phyloP scores from a whole-genome alignment of 1,140 invertebrate species.

The Zaprionus lachaisei region DNA sequence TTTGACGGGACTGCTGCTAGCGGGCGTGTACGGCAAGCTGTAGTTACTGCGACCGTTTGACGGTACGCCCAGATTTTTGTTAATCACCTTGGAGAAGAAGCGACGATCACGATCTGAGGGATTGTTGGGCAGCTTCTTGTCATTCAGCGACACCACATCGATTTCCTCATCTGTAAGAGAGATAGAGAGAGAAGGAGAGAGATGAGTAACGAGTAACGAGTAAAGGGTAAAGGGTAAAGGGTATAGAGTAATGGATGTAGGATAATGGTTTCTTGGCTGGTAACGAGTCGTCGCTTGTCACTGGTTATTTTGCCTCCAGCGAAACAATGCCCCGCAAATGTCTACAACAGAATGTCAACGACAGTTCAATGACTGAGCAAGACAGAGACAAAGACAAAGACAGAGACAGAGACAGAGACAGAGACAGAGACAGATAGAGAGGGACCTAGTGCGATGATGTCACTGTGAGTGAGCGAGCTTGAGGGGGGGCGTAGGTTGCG shows the following conservation, averaged over 20 bases:
- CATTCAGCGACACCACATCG: conserved; percentile 90
- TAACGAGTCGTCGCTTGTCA: conserved; percentile 1
- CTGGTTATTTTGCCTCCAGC: background rate
- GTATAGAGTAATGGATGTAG: background rate
- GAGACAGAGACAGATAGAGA: background rate
- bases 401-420: background rate
- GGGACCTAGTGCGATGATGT: conserved; percentile 30
- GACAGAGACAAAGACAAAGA: background rate
- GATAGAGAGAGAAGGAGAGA: background rate
- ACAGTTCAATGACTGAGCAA: conserved; percentile 48
- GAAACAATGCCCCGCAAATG: conserved; percentile 40
- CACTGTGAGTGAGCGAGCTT: background rate
- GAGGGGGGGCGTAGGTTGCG: background rate
- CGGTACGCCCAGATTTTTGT: conserved; percentile 65
- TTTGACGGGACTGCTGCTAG: conserved; percentile 79
- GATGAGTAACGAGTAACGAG: background rate
- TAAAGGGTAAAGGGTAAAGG: background rate
- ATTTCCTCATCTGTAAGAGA: conserved; percentile 91
- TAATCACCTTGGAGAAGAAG: conserved; percentile 84
- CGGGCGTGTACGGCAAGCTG: conserved; percentile 74
- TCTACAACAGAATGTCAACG: conserved; percentile 41
- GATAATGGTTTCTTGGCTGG: too few species aligned
- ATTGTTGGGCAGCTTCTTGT: conserved; percentile 87
- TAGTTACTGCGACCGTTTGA: conserved; percentile 37
- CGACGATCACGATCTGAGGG: conserved; percentile 87